phyloP scores from a whole-genome alignment of 2,797 vertebrate species.

The Adrianichthys oophorus region DNA sequence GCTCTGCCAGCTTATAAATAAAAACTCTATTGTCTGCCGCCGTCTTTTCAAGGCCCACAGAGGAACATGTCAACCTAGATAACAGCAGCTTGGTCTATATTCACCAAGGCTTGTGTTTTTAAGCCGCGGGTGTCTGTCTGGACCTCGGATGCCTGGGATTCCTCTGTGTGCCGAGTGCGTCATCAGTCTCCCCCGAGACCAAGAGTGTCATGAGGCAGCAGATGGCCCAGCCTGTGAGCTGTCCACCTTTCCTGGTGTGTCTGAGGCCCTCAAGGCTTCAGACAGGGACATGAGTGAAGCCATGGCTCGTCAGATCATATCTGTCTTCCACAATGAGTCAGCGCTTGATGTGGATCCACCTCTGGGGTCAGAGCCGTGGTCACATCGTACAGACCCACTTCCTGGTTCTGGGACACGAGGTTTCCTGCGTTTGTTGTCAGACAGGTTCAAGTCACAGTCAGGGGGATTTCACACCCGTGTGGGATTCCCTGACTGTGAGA shows the following conservation, averaged over 20 bases:
- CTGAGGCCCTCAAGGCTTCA: constrained; percentile 24
- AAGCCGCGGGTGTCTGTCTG: constrained; percentile 25
- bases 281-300: constrained; percentile 45
- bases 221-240: constrained; percentile 29
- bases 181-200: constrained; percentile 47
- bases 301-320: constrained; percentile 39
- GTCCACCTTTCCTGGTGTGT: constrained; percentile 26
- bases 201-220: constrained; percentile 45
- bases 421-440: constrained; percentile 67
- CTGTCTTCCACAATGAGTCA: constrained; percentile 59
- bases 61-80: constrained; percentile 17
- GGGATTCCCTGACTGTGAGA: constrained; percentile 19
- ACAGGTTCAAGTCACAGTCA: constrained; percentile 54
- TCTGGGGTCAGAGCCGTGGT: constrained; percentile 13
- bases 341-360: constrained; percentile 45
- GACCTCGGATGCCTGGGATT: constrained; percentile 65
- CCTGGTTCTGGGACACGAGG: constrained; percentile 43
- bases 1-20: constrained; percentile 32
- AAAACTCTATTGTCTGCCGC: constrained; percentile 18
- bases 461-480: constrained; percentile 5
- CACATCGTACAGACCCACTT: constrained; percentile 14
- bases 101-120: constrained; percentile 12
- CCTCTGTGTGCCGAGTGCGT: constrained; percentile 54
- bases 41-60: constrained; percentile 10
- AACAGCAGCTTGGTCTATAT: constrained; percentile 9